Base-by-base conservation (phyloP, 2,113 vertebrate genomes). In the Chloropsis hardwickii region DNA sequence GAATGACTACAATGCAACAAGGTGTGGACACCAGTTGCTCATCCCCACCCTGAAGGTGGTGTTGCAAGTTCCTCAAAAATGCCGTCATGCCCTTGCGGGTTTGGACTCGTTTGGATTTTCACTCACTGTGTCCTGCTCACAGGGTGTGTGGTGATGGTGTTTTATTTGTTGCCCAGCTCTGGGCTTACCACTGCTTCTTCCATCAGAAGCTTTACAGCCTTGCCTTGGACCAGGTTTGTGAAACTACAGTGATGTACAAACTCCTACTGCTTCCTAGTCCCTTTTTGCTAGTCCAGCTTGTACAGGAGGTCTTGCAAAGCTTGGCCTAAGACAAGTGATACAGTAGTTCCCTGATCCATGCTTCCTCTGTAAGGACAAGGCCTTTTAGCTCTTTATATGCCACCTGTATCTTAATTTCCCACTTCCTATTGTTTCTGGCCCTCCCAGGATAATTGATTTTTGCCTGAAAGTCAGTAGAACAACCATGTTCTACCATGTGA, bases 51-150 rank as follows among this genome's bases (percentile, higher is more conserved):
- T 78, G 82, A 48, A 92, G 86, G 84, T 0, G 39, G 50, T 97
- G 95, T 93, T 5, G 74, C 84, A 97, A 97, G 95, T 86, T 92
- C 84, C 87, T 90, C 88, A 86, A 90, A 97, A 94, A 93, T 95
- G 90, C 89, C 2, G 54, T 93, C 93, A 88, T 56, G 74, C 73
- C 53, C 62, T 84, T 81, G 92, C 86, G 13, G 50, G 95, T 92
- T 92, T 70, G 81, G 61, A 69, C 95, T 91, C 7, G 79, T 90
- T 79, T 39, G 66, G 79, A 72, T 88, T 84, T 90, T 66, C 71
- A 51, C 66, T 69, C 19, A 61, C 61, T n/a, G 17, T 56, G 27
- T 60, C 57, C 64, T 81, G 62, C 53, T 96, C 65, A 60, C 40
- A 60, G 66, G 62, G 57, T 91, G 86, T 7, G 44, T 45, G 50